A percentile compares a stretch with the other conserved stretches of the same genome.
Conservation (phyloP, 2,888 invertebrate genomes). For the Archips crataeganus region DNA sequence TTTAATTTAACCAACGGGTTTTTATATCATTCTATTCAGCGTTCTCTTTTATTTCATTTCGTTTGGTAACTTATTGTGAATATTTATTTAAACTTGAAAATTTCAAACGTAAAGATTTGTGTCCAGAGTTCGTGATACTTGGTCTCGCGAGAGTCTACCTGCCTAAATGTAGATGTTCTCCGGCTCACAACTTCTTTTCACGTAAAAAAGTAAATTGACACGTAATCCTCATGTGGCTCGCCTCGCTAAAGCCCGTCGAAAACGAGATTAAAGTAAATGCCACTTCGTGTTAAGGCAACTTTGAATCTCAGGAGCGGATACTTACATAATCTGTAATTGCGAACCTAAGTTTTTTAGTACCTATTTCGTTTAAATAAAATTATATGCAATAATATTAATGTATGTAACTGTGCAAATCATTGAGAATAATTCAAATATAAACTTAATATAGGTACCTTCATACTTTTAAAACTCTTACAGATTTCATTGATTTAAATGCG, state of each 20-base stretch:
- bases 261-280: constrained; percentile 43
- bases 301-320: constrained; percentile 15
- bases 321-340: background rate
- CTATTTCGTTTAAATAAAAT: background rate
- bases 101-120: constrained; percentile 21
- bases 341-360: background rate
- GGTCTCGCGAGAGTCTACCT: constrained; percentile 36
- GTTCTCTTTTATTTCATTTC: background rate
- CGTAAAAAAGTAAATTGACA: constrained; percentile 51
- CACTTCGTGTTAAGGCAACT: constrained; percentile 31
- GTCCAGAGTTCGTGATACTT: constrained; percentile 20
- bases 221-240: constrained; percentile 48
- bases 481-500: no score
- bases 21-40: background rate
- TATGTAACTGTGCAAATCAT: background rate
- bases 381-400: background rate
- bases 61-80: no score
- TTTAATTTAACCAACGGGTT: no score
- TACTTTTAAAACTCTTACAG: no score
- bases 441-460: no score
- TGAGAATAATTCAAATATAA: no score
- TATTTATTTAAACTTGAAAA: background rate
- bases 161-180: constrained; percentile 34
- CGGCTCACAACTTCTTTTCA: constrained; percentile 43
- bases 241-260: constrained; percentile 42